phyloP scores from a whole-genome alignment of 35 echinoderm and acorn worm species.

The Ophiothrix spiculata region DNA sequence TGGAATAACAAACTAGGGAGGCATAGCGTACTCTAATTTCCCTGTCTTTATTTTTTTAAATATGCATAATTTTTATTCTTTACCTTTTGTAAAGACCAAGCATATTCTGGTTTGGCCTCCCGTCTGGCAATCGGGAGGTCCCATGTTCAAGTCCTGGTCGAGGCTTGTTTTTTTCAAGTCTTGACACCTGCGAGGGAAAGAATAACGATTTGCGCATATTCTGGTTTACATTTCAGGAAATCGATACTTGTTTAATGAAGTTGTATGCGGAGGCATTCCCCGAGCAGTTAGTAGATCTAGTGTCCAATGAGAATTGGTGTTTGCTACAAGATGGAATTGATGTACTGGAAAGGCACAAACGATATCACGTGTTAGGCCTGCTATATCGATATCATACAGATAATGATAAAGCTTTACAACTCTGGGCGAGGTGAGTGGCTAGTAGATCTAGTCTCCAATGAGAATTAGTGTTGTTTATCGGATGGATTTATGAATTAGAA shows the following conservation, averaged over 20 bases:
- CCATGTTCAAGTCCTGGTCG: no score
- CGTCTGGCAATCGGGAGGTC: no score
- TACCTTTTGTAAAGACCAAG: no score
- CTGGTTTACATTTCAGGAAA: conserved; percentile 45
- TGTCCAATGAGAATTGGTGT: conserved; percentile 71
- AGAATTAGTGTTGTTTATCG: background rate
- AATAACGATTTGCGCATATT: no score
- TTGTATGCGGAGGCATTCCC: conserved; percentile 69
- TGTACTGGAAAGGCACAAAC: conserved; percentile 22
- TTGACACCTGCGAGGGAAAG: no score
- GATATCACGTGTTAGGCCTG: conserved; percentile 72
- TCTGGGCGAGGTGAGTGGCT: conserved; percentile 75
- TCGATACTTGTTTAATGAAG: conserved; percentile 88
- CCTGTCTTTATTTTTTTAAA: background rate
- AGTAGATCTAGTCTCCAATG: background rate
- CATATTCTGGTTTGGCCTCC: no score
- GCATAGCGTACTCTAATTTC: background rate
- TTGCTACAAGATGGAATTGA: conserved; percentile 49
- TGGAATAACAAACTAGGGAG: no score
- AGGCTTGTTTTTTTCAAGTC: no score
- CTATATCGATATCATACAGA: conserved; percentile 76
- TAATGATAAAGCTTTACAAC: conserved; percentile 67
- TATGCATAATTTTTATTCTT: no score
- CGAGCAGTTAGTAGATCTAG: conserved; percentile 44
- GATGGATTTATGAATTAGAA: background rate